Evolutionary conservation across 2,888 invertebrate genomes (phyloP).

Genomic region (Lamellibrachia columna): DNA sequence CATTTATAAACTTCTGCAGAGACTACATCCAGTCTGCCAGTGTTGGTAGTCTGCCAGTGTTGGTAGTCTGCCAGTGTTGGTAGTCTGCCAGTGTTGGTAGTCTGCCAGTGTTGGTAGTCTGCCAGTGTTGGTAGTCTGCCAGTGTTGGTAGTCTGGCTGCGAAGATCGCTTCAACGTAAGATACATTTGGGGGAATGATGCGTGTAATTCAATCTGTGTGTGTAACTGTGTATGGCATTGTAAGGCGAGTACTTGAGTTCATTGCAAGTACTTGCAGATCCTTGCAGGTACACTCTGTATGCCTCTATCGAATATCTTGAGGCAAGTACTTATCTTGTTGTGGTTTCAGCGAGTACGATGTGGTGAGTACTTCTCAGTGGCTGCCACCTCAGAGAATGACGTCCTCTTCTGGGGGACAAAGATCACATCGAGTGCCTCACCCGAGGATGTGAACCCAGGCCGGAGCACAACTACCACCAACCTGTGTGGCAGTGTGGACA

Average conservation of each 20-base stretch:
- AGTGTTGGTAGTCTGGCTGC: too few relatives aligned
- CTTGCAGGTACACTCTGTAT: neutral
- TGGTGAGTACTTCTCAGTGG: conserved; percentile 75
- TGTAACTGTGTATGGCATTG: neutral
- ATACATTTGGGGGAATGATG: too few relatives aligned
- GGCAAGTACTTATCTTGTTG: conserved; percentile 13
- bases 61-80: too few relatives aligned
- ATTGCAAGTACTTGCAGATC: neutral
- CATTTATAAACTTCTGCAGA: too few relatives aligned
- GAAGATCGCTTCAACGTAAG: too few relatives aligned
- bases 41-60: too few relatives aligned
- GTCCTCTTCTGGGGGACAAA: conserved; percentile 76
- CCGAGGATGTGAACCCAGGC: neutral
- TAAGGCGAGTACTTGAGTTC: neutral
- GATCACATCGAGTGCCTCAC: neutral
- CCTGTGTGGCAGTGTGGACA: conserved; percentile 23
- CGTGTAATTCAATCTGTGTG: too few relatives aligned
- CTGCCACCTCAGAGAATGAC: conserved; percentile 74
- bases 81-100: too few relatives aligned
- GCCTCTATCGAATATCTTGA: neutral
- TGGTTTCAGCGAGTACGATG: conserved; percentile 72
- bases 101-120: too few relatives aligned
- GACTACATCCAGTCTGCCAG: too few relatives aligned
- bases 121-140: too few relatives aligned
- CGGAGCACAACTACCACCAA: neutral